A percentile compares a stretch with the other conserved stretches of the same genome.
Evolutionary conservation across 2,113 vertebrate species (phyloP).

Genomic region (Sander vitreus): DNA sequence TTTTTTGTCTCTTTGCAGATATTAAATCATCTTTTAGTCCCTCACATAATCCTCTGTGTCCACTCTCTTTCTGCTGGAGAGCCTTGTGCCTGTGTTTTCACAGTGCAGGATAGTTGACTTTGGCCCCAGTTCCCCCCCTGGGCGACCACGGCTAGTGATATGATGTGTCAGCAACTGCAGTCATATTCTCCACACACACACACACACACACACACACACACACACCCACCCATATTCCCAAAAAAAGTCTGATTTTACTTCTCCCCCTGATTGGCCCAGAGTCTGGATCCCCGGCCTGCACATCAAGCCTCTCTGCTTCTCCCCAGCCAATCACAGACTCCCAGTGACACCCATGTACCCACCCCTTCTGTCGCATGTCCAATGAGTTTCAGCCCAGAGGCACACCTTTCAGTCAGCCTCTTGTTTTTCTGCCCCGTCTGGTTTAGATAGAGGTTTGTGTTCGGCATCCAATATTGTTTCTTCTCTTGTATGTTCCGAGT

Average conservation of each 20-base stretch:
- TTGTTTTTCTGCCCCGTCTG: slow-evolving; percentile 74
- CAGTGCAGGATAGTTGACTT: slow-evolving; percentile 69
- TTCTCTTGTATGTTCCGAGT: slow-evolving; percentile 21
- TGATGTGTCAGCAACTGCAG: slow-evolving; percentile 68
- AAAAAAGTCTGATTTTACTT: slow-evolving; percentile 68
- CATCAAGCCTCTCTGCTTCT: slow-evolving; percentile 56
- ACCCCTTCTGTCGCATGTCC: slow-evolving; percentile 71
- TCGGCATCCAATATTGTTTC: slow-evolving; percentile 52
- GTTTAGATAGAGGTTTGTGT: slow-evolving; percentile 72
- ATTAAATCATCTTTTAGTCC: slow-evolving; percentile 30
- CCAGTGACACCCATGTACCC: slow-evolving; percentile 59
- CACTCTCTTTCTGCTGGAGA: slow-evolving; percentile 32
- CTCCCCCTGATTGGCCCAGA: slow-evolving; percentile 74
- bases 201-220: too few species aligned
- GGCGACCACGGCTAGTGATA: slow-evolving; percentile 44
- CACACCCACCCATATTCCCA: slow-evolving; percentile 17
- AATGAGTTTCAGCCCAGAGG: slow-evolving; percentile 72
- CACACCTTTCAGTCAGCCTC: slow-evolving; percentile 82
- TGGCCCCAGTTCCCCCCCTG: slow-evolving; percentile 51
- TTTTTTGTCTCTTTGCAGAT: slow-evolving; percentile 35
- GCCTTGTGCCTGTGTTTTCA: slow-evolving; percentile 54
- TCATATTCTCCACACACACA: slow-evolving; percentile 27
- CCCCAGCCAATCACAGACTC: slow-evolving; percentile 71
- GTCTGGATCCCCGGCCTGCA: slow-evolving; percentile 60
- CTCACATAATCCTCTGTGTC: slow-evolving; percentile 39